A percentile compares a stretch with the other conserved stretches of the same genome.
phyloP scores from a whole-genome alignment of 2,113 vertebrate species.

The Amazona vittata region DNA sequence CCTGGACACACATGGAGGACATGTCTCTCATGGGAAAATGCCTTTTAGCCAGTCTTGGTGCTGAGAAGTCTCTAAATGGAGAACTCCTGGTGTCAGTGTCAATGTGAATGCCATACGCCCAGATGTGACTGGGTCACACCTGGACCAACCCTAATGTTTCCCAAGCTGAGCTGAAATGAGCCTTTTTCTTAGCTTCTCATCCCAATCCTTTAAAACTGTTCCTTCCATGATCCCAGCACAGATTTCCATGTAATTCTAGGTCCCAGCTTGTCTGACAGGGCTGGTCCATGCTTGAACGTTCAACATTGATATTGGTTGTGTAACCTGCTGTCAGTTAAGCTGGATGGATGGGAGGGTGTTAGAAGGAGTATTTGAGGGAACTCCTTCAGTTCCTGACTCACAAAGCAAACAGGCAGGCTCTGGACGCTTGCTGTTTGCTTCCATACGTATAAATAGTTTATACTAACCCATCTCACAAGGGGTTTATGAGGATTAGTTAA shows the following conservation, averaged over 20 bases:
- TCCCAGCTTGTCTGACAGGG: not conserved
- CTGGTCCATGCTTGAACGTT: not conserved
- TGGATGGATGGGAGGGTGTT: not conserved
- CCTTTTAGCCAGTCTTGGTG: not conserved
- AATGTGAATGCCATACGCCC: not conserved
- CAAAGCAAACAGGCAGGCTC: not conserved
- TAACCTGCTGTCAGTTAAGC: not conserved
- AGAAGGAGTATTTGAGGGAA: not conserved
- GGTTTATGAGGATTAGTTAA: constrained; percentile 18
- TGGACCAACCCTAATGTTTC: not conserved
- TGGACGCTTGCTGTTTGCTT: not conserved
- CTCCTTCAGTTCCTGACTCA: not conserved
- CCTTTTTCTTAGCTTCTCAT: not conserved
- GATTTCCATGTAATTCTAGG: not conserved
- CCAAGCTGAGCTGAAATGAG: not conserved
- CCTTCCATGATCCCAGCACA: not conserved
- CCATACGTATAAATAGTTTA: not conserved
- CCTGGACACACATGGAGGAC: not conserved
- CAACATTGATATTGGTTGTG: not conserved
- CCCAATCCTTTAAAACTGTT: not conserved
- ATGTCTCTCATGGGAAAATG: constrained; percentile 37
- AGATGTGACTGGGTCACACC: not conserved
- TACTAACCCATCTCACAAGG: not conserved
- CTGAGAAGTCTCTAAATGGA: not conserved
- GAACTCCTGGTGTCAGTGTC: not conserved